Base-by-base conservation (phyloP, 2,797 vertebrate genomes). In the Aphelocoma californica region DNA sequence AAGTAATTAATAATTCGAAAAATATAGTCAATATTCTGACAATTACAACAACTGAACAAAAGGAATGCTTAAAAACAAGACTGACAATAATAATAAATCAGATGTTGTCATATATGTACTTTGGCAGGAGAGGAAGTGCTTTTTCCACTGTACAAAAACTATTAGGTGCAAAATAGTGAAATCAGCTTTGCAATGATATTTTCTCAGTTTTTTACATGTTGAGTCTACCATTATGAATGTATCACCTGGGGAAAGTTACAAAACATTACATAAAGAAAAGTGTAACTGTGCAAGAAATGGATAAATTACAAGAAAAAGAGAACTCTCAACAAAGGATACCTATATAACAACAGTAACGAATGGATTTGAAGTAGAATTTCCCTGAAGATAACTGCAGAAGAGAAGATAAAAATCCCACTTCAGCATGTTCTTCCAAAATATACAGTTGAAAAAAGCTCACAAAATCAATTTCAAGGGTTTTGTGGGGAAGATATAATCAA, bases 51-150 rank as follows among this genome's bases (percentile, higher is more conserved):
- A 57, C 0, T 58, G 32, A 80, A 65, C 14, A 72, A 81, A 84
- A 94, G 14, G 10, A 79, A 84, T 60, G 28, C 19, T 81, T 50
- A 50, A 15, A 38, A 80, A 54, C 17, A 80, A 64, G 10, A 86
- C 12, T 31, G 42, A 69, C n/a, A 77, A 60, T 25, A 38, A 60
- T 57, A 73, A 19, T 77, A 84, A 57, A 69, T 53, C 2, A 36
- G 23, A 70, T 40, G 24, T 56, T 56, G 8, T 51, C n/a, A 32
- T 7, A 51, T 18, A 64, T 4, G 26, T 24, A 64, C 3, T 60
- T 15, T 10, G 6, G 14, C 3, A 2, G 16, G 15, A 3, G 2
- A 3, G 3, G 1, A 8, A 58, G 14, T 16, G n/a, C 12, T 86
- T 85, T 77, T 56, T 31, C 28, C 47, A 12, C n/a, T 36, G 14